Base-by-base conservation (phyloP, 2,888 invertebrate species). In the Eutolmus rufibarbis region DNA sequence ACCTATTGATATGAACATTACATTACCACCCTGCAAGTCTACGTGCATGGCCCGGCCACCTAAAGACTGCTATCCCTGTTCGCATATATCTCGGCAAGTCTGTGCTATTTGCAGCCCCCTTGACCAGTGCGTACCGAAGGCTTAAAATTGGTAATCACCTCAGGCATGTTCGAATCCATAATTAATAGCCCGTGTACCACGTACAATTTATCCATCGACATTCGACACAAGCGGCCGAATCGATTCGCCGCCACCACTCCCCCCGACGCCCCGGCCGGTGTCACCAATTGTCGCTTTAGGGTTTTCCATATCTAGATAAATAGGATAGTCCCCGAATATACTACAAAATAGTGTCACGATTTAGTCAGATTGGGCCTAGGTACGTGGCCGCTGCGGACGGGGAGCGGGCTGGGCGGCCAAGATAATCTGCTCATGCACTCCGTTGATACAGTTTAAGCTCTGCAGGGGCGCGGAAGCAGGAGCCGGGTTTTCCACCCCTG, bases 111-210 rank as follows among this genome's bases (percentile, higher is more conserved):
- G 84, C 84, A 74, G 40, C 46, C 85, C 43, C 74, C 56, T 14
- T 85, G 74, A 46, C 85, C 74, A 85, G 46, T 46, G 74, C 85
- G 74, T 43, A 85, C 85, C 66, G 82, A 81, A 87, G 81, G 86
- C 85, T 88, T 87, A 88, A 88, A 88, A 87, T 88, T 87, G 86
- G 88, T 88, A 87, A 87, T 88, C 86, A 88, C 88, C 87, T 88
- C 87, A 86, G 86, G 87, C 88, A 87, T 87, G 86, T 88, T 81
- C 78, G 81, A 87, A 87, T 88, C 86, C 87, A 88, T 88, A 88
- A 88, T 88, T 88, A 88, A 88, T 88, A 88, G 88, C 86, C 86
- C 87, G 77, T 88, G 88, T 88, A 88, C 86, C 86, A 86, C 87
- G 87, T 86, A 87, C 88, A 87, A 88, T 88, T 88, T 88, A 88